Conservation (phyloP, 92 coral and sea anemone genomes). For the Heteractis magnifica region DNA sequence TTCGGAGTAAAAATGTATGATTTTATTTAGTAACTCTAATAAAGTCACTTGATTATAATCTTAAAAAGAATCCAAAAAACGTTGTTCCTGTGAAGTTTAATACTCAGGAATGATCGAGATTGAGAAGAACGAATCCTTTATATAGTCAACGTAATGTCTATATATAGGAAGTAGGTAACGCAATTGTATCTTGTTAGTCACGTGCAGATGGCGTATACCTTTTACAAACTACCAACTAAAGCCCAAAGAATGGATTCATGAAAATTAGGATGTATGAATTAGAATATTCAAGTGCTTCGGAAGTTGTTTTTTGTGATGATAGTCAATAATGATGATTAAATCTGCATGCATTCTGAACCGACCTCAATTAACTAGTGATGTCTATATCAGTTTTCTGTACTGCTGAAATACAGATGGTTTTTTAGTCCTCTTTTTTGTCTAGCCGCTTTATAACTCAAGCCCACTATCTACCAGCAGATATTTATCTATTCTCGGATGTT, state of each 20-base stretch:
- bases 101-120: background rate
- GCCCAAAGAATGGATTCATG: too few species aligned
- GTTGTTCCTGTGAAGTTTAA: background rate
- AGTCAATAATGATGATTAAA: too few species aligned
- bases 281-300: too few species aligned
- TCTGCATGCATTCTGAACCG: too few species aligned
- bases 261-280: too few species aligned
- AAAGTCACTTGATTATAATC: background rate
- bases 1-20: background rate
- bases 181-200: background rate
- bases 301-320: too few species aligned
- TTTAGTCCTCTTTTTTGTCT: too few species aligned
- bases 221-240: background rate
- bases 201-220: background rate
- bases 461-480: background rate
- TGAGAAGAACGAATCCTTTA: background rate
- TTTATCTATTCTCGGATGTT: background rate
- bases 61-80: background rate
- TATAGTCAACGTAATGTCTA: background rate
- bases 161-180: background rate
- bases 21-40: background rate
- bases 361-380: too few species aligned
- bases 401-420: too few species aligned
- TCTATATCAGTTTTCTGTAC: too few species aligned
- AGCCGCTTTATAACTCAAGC: too few species aligned